Base-by-base conservation (phyloP, 1,140 invertebrate genomes). In the Drosophila cardini region DNA sequence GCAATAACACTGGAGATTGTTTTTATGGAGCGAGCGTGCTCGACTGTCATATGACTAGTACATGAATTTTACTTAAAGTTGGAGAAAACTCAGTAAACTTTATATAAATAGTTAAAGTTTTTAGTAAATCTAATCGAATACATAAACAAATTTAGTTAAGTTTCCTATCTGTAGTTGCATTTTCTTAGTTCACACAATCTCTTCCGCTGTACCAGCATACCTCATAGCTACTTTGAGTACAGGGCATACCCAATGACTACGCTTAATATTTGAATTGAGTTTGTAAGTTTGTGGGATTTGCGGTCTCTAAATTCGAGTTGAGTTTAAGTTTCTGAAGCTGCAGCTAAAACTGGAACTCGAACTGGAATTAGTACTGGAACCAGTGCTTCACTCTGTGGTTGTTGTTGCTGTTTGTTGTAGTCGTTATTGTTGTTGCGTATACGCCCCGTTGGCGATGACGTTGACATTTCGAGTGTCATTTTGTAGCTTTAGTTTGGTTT, bases 391-490 rank as follows among this genome's bases (percentile, higher is more conserved):
- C 21, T 26, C 21, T 26, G 21, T 26, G 21, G 21, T 26, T 26
- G 21, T 26, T 26, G 21, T 26, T 26, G 21, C 5, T 26, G 21
- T 26, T 26, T 26, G 21, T 26, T 26, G 21, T 26, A 4, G 21
- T 26, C 21, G 21, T 26, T 26, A 26, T 42, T 13, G 9, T 26
- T 63, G 65, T 60, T 68, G 48, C 45, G 68, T 67, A 67, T 65
- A 67, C 70, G 63, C 62, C 62, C 53, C 42, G 64, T 63, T 69
- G 72, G 10, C 45, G 58, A 10, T 75, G 81, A 75, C 78, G 81
- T 78, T 85, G 81, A 86, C 81, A 85, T 85, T 81, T 85, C 72
- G 78, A 85, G 81, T 86, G 74, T 81, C 77, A 80, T 80, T 84
- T 85, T 69, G 72, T 69, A 69, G 46, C 68, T 78, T 46, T 18